Percentiles rank a stretch among this genome's conserved stretches.
Conservation (phyloP, 2,113 vertebrate genomes). For the Ailuropoda melanoleuca region DNA sequence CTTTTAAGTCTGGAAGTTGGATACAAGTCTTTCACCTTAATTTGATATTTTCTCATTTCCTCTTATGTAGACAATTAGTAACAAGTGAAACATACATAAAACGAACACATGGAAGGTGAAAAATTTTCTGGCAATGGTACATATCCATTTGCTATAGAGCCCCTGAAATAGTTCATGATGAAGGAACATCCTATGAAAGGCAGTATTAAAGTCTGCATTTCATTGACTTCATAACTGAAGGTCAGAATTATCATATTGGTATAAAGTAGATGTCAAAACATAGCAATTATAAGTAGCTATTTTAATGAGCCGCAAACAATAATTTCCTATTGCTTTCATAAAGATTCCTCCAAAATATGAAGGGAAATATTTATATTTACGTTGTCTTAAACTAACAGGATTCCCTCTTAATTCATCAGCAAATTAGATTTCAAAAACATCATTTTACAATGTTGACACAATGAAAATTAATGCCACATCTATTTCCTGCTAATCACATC, state of each 20-base stretch:
- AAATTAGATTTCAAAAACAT: constrained; percentile 73
- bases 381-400: constrained; percentile 62
- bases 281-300: constrained; percentile 67
- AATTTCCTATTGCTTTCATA: constrained; percentile 67
- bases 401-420: constrained; percentile 70
- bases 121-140: constrained; percentile 51
- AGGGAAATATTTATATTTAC: constrained; percentile 79
- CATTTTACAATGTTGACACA: constrained; percentile 73
- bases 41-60: constrained; percentile 72
- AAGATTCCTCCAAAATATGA: constrained; percentile 58
- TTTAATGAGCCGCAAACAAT: constrained; percentile 81
- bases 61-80: constrained; percentile 70
- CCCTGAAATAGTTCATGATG: constrained; percentile 66
- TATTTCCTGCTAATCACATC: constrained; percentile 38
- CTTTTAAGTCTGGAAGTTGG: constrained; percentile 54
- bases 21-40: constrained; percentile 65
- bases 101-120: constrained; percentile 58
- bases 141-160: constrained; percentile 28
- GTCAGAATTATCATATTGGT: constrained; percentile 79
- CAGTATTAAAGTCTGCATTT: constrained; percentile 77
- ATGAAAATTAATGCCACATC: constrained; percentile 56
- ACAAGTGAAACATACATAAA: constrained; percentile 52
- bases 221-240: constrained; percentile 78
- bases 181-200: constrained; percentile 75
- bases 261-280: constrained; percentile 73